Evolutionary conservation across 2,888 invertebrate species (phyloP), one percentile per base, ranked within the genome.

Genomic region (Diaprepes abbreviatus): DNA sequence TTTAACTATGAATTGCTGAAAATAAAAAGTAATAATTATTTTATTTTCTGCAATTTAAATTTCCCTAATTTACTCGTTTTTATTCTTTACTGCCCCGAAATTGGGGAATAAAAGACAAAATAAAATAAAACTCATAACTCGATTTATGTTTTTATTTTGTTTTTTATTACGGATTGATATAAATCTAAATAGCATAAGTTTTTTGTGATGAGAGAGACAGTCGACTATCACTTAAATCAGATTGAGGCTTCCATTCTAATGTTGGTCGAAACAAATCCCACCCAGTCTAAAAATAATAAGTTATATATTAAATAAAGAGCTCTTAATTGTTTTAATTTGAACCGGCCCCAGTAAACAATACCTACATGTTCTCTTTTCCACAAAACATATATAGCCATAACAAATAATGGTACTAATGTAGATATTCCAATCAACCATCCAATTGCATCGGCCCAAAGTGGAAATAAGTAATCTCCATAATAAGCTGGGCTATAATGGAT

Each of bases 371-470:
- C 74, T 62, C 82, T 77, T 70, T 79, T 81, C 73, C 79, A 81
- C 0, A 88, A 76, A 73, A 86, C 85, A 71, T 85, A 84, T 14
- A 86, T 75, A 0, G 90, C 86, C 21, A 91, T 90, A 1, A 89
- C 80, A 0, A 93, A 91, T 78, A 95, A 88, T 1, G 92, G 88
- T 0, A 89, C 77, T 1, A 94, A 84, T 0, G 94, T 93, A 1
- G 90, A 85, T 1, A 91, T 73, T 0, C 93, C 92, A 62, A 94
- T 89, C 50, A 89, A 79, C 89, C 92, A 91, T 3, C 94, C 94
- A 24, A 93, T 80, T 0, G 85, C 81, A 73, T 91, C 89, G 10
- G 93, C 92, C 87, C 91, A 92, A 9, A 80, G 72, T 0, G 93
- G 93, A 81, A 93, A 94, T 7, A 81, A 79, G 76, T 92, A 91